phyloP scores from a whole-genome alignment of 2,888 invertebrate genomes.

The Creontiades dilutus region DNA sequence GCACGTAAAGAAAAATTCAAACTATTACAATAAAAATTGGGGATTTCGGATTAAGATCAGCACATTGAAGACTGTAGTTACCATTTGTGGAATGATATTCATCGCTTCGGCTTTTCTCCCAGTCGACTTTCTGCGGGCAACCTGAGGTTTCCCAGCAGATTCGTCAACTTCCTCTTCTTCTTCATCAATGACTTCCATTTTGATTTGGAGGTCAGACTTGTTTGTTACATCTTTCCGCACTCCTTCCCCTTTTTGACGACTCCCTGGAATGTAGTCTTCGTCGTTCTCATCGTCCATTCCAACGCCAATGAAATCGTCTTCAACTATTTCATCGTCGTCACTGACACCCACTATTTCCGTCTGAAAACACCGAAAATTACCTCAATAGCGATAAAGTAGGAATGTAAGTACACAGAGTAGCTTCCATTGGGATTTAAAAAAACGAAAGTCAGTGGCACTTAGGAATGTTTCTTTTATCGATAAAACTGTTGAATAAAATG shows the following conservation, averaged over 20 bases:
- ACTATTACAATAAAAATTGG: not conserved
- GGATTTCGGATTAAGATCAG: not conserved
- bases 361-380: not conserved
- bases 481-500: too few relatives aligned
- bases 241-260: conserved; percentile 49
- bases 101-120: conserved; percentile 73
- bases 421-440: too few relatives aligned
- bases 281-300: conserved; percentile 75
- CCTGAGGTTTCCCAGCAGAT: conserved; percentile 72
- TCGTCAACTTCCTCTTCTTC: conserved; percentile 70
- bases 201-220: conserved; percentile 69
- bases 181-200: conserved; percentile 76
- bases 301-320: conserved; percentile 72
- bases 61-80: conserved; percentile 33
- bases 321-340: conserved; percentile 77
- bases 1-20: not conserved
- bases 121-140: conserved; percentile 66
- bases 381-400: too few relatives aligned
- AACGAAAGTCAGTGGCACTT: too few relatives aligned
- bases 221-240: conserved; percentile 14
- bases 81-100: conserved; percentile 76
- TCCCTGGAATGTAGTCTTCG: conserved; percentile 73
- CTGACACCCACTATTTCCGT: conserved; percentile 73
- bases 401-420: too few relatives aligned
- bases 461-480: too few relatives aligned